A percentile compares a stretch with the other conserved stretches of the same genome.
phyloP scores from a whole-genome alignment of 1,140 invertebrate genomes.

The Heliconius hewitsoni region DNA sequence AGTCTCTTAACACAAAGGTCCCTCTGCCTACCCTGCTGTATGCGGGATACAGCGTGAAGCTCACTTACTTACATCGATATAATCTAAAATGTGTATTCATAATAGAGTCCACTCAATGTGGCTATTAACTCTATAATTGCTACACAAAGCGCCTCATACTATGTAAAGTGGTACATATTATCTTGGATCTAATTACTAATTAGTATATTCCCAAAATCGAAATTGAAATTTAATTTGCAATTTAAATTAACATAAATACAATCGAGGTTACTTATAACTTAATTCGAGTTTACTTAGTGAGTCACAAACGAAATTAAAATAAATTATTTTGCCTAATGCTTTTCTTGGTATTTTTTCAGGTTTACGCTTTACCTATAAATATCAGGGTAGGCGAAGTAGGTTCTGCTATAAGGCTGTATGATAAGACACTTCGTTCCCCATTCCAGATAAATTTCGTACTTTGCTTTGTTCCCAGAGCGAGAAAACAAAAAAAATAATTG shows the following conservation, averaged over 20 bases:
- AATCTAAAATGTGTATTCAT: background rate
- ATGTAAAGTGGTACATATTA: conserved; percentile 11
- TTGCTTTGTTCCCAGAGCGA: too few species aligned
- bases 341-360: too few species aligned
- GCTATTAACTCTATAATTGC: conserved; percentile 5
- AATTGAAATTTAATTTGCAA: conserved; percentile 8
- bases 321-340: too few species aligned
- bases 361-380: too few species aligned
- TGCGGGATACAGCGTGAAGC: background rate
- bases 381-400: too few species aligned
- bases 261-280: background rate
- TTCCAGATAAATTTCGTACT: too few species aligned
- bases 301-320: background rate
- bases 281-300: background rate
- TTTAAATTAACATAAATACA: background rate
- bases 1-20: background rate
- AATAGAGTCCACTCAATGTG: background rate
- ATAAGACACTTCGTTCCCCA: too few species aligned
- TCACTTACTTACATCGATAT: background rate
- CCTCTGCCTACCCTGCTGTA: background rate
- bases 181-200: conserved; percentile 9
- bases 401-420: too few species aligned
- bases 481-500: too few species aligned
- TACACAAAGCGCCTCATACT: background rate
- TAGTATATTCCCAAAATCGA: background rate